phyloP scores from a whole-genome alignment of 2,113 vertebrate genomes.

The Poeciliopsis occidentalis region DNA sequence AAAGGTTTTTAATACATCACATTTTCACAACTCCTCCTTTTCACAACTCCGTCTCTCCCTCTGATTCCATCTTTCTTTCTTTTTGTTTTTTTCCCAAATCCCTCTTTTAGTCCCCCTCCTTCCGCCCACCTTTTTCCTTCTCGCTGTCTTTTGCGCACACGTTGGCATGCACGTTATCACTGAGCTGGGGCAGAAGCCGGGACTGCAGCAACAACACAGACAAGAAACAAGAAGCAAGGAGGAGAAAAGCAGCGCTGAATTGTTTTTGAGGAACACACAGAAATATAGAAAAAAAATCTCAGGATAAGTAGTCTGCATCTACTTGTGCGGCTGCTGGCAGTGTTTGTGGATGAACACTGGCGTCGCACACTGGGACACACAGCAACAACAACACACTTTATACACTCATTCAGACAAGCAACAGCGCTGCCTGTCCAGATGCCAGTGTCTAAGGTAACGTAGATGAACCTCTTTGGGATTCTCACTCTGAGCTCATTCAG shows the following conservation, averaged over 20 bases:
- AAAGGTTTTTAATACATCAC: constrained; percentile 46
- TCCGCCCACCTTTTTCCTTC: constrained; percentile 16
- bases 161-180: constrained; percentile 39
- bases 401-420: constrained; percentile 17
- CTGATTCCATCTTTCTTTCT: constrained; percentile 47
- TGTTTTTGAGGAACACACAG: constrained; percentile 21
- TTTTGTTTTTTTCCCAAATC: constrained; percentile 33
- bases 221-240: constrained; percentile 43
- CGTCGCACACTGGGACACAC: constrained; percentile 32
- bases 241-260: constrained; percentile 33
- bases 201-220: constrained; percentile 59
- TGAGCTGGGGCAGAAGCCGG: constrained; percentile 33
- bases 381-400: constrained; percentile 23
- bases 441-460: constrained; percentile 77
- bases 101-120: constrained; percentile 18
- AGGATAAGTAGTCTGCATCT: constrained; percentile 56
- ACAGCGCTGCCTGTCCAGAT: constrained; percentile 56
- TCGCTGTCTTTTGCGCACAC: constrained; percentile 44
- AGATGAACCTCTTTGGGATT: constrained; percentile 10
- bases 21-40: constrained; percentile 46
- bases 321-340: constrained; percentile 14
- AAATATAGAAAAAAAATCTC: constrained; percentile 2
- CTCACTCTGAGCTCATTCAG: constrained; percentile 11
- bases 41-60: constrained; percentile 43
- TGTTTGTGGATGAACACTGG: constrained; percentile 37